Percentiles rank a stretch among this genome's conserved stretches.
These are phyloP conservation scores for Aricia artaxerxes DNA, from an alignment of 2,888 invertebrate species.

Conservation along the genomic window DNA sequence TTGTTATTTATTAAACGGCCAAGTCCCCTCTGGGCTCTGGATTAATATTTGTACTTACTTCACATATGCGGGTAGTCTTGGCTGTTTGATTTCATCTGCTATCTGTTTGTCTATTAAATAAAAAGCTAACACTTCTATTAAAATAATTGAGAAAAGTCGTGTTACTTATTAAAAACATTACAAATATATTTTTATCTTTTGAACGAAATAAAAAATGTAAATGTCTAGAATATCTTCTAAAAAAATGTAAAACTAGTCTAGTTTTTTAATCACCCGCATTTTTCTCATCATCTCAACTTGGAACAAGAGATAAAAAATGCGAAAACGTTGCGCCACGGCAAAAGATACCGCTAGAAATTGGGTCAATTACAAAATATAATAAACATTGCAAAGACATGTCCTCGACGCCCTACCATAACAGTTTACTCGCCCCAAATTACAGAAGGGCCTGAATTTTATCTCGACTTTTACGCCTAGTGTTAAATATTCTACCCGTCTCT, in stretches of 20 bases:
- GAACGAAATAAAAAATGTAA: no score
- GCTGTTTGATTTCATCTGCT: slow-evolving; percentile 11
- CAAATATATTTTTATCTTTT: no score
- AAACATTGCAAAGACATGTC: slow-evolving; percentile 68
- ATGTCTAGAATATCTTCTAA: not conserved
- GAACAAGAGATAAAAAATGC: slow-evolving; percentile 42
- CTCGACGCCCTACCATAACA: slow-evolving; percentile 66
- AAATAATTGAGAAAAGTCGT: not conserved
- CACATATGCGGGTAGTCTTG: slow-evolving; percentile 16
- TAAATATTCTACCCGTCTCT: slow-evolving; percentile 12
- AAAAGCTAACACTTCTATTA: not conserved
- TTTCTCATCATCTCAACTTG: not conserved
- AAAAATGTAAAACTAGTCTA: not conserved
- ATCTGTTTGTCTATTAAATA: not conserved
- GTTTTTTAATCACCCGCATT: not conserved
- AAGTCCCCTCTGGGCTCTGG: slow-evolving; percentile 3
- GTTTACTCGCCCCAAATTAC: slow-evolving; percentile 69
- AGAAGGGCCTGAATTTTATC: slow-evolving; percentile 62
- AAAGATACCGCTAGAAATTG: slow-evolving; percentile 51
- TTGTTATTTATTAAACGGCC: slow-evolving; percentile 13
- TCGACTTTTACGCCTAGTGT: slow-evolving; percentile 37
- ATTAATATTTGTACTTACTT: slow-evolving; percentile 26
- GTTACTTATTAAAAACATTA: no score
- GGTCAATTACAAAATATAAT: slow-evolving; percentile 77
- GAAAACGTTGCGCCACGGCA: slow-evolving; percentile 54